Evolutionary conservation across 2,113 vertebrate species (phyloP), one percentile per base, ranked within the genome.

Genomic region (Seriola dumerili): DNA sequence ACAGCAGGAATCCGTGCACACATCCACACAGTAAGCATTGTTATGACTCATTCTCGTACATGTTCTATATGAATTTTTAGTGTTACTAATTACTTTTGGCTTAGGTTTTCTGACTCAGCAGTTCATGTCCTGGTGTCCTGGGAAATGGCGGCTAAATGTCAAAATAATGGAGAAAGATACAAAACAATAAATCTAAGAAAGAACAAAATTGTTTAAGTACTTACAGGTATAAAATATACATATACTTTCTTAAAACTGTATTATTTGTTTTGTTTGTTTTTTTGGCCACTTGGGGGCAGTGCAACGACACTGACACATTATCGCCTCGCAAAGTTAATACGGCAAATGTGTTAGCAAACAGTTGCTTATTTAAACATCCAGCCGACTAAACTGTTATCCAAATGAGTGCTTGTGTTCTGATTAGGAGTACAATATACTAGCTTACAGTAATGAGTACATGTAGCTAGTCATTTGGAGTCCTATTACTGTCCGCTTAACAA

Each of bases 1-100:
- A 68, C 29, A 79, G 32, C 72, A 44, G 40, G 23, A 63, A 50
- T 62, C 38, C 58, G 71, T 85, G 72, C 72, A 76, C 50, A 52
- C 16, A 65, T 69, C 32, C 46, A 63, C 4, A 65, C 14, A 57
- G 23, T 46, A 38, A 76, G 66, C 25, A 44, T 19, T 59, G 10
- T 52, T 36, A n/a, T 54, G n/a, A 55, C 21, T 23, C 19, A 21
- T 52, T 52, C 23, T 36, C 9, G 48, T 6, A 58, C 52, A 59
- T 40, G 38, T 59, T 40, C 3, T 29, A 29, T 54, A 23, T 10
- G 46, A 36, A 17, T 63, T 4, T 14, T 32, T 17, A 42, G 21
- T 48, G 62, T 38, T 21, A 14, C 0, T 8, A 1, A 4, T 64
- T 69, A 14, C 23, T 72, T 44, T 46, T 46, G 21, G 4, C 25